phyloP scores from a whole-genome alignment of 2,113 vertebrate genomes.

The Myodes glareolus region DNA sequence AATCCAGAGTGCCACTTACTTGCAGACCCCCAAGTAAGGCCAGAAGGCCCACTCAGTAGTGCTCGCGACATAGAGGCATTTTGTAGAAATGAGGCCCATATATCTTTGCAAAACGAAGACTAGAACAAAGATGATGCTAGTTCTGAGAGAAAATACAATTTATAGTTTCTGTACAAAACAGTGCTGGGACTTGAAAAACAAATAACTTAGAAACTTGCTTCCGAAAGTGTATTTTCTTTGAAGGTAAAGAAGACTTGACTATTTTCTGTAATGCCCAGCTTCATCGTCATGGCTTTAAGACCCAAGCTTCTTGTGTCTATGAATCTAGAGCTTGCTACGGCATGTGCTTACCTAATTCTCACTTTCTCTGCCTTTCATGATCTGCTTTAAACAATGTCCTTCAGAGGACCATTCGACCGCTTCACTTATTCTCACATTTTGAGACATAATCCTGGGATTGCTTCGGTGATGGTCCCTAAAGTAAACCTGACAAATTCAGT shows the following conservation, averaged over 20 bases:
- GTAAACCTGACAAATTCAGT: not conserved
- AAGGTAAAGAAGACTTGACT: not conserved
- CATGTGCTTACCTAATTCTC: not conserved
- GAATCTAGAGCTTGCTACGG: not conserved
- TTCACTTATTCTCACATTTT: not conserved
- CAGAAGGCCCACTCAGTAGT: too few relatives aligned
- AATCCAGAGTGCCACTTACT: too few relatives aligned
- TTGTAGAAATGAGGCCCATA: not conserved
- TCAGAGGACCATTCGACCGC: not conserved
- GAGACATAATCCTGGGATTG: not conserved
- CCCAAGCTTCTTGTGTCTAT: not conserved
- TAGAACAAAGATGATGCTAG: not conserved
- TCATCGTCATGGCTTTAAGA: not conserved
- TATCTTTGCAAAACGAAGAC: not conserved
- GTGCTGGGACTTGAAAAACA: not conserved
- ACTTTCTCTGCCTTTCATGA: not conserved
- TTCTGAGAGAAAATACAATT: not conserved
- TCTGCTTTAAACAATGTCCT: not conserved
- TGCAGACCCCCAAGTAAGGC: too few relatives aligned
- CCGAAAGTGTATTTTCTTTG: not conserved
- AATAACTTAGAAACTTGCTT: not conserved
- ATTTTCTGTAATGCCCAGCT: not conserved
- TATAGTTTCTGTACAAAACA: constrained; percentile 6
- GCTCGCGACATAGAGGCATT: too few relatives aligned
- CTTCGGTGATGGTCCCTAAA: not conserved